Evolutionary conservation across 2,888 invertebrate genomes (phyloP), one percentile per base, ranked within the genome.

Genomic region (Galerucella pusilla): DNA sequence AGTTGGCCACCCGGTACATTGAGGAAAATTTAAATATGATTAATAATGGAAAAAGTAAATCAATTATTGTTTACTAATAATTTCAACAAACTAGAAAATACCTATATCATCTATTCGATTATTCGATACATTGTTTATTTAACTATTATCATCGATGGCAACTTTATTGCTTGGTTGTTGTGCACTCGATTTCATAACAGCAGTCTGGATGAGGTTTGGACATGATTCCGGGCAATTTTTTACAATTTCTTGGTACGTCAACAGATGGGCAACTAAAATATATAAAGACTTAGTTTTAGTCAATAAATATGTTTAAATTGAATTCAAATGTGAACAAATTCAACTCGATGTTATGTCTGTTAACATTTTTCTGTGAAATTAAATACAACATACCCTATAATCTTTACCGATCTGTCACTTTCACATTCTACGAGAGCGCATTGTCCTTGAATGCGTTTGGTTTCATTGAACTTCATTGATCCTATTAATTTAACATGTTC

Each of bases 131-230:
- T 35, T 35, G 6, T 35, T 42, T 42, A 42, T 9, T 9, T 1
- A 42, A 42, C 35, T 14, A 49, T 49, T 49, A 49, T 49, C 14
- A 42, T 42, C 35, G 7, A 42, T 42, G 1, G 35, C 35, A 42
- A 42, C 35, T 60, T 20, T 60, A 28, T 25, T 54, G 14, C 54
- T 54, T 54, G 25, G 42, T 59, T 64, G 54, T 16, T n/a, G 75
- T 68, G 12, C 75, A 64, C 14, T 45, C 42, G 65, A 69, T 54
- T 46, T 68, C 69, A 59, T 28, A 65, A 65, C 75, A 75, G 54
- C 75, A 75, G 5, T 69, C 2, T 10, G 75, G 75, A 28, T 20
- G 71, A 16, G 75, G 73, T 52, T 75, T 75, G 2, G 57, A 65
- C 12, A 75, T 6, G 46, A 66, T 66, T 20, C 75, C 75, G 12